Evolutionary conservation across 2,113 vertebrate genomes (phyloP).

Genomic region (Sinocyclocheilus anshuiensis): DNA sequence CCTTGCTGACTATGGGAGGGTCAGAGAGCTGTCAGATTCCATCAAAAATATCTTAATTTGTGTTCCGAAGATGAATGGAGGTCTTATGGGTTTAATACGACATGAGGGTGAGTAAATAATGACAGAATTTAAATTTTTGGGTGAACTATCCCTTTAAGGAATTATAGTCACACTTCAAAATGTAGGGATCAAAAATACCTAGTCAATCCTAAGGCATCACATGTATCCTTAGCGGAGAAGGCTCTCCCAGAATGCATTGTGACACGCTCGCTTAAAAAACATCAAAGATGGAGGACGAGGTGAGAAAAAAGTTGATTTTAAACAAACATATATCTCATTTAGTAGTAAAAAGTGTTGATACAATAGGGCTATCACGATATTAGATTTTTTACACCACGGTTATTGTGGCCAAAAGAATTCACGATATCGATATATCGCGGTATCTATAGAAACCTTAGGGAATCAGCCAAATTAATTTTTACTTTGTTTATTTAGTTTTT

Average conservation of each 20-base stretch:
- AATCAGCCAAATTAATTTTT: too few relatives aligned
- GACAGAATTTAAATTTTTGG: too few relatives aligned
- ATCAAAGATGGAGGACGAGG: background rate
- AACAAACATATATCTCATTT: background rate
- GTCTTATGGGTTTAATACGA: too few relatives aligned
- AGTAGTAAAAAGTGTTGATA: background rate
- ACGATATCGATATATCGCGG: too few relatives aligned
- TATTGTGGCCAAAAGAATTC: too few relatives aligned
- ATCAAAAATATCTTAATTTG: too few relatives aligned
- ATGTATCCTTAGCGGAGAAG: background rate
- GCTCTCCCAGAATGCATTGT: background rate
- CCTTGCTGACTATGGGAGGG: too few relatives aligned
- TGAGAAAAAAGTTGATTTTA: background rate
- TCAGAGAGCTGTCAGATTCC: too few relatives aligned
- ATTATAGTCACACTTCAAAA: background rate
- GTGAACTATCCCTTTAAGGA: background rate
- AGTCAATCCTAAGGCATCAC: background rate
- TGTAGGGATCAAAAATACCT: background rate
- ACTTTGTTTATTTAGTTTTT: too few relatives aligned
- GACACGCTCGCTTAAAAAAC: background rate
- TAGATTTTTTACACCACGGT: too few relatives aligned
- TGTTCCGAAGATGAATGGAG: too few relatives aligned
- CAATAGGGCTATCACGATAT: background rate
- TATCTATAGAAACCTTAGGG: too few relatives aligned
- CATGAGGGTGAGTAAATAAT: background rate